Conservation (phyloP, 2,888 invertebrate species). For the Drosophila peninsularis region DNA sequence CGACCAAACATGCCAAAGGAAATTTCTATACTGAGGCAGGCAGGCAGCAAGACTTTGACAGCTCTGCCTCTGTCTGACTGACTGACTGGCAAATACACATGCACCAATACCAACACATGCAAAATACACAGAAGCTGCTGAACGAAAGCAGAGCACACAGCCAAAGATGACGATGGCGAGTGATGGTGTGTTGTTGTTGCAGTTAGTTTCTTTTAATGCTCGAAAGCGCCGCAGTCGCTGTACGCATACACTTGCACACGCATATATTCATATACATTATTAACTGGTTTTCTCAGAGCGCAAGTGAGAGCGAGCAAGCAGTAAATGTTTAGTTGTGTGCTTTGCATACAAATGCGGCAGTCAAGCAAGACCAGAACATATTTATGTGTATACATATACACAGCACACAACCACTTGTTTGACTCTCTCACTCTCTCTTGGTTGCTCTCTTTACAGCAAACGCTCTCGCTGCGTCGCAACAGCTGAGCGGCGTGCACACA, state of each 20-base stretch:
- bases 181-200: conserved; percentile 44
- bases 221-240: conserved; percentile 28
- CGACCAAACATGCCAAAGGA: conserved; percentile 79
- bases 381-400: conserved; percentile 11
- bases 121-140: conserved; percentile 55
- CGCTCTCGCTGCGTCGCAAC: conserved; percentile 38
- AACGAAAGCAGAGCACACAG: conserved; percentile 74
- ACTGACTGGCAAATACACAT: conserved; percentile 43
- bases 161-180: conserved; percentile 63
- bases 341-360: conserved; percentile 68
- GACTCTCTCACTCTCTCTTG: conserved; percentile 37
- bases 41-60: conserved; percentile 47
- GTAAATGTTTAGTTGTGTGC: conserved; percentile 43
- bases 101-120: conserved; percentile 31
- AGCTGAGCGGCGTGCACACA: conserved; percentile 52
- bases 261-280: conserved; percentile 8
- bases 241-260: conserved; percentile 25
- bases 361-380: conserved; percentile 52
- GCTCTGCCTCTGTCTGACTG: conserved; percentile 52
- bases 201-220: conserved; percentile 57
- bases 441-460: conserved; percentile 15
- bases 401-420: conserved; percentile 72
- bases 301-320: conserved; percentile 30
- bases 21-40: conserved; percentile 78
- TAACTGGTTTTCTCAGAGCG: conserved; percentile 60